Evolutionary conservation across 2,113 vertebrate genomes (phyloP).

Genomic region (Telmatochromis sp.): DNA sequence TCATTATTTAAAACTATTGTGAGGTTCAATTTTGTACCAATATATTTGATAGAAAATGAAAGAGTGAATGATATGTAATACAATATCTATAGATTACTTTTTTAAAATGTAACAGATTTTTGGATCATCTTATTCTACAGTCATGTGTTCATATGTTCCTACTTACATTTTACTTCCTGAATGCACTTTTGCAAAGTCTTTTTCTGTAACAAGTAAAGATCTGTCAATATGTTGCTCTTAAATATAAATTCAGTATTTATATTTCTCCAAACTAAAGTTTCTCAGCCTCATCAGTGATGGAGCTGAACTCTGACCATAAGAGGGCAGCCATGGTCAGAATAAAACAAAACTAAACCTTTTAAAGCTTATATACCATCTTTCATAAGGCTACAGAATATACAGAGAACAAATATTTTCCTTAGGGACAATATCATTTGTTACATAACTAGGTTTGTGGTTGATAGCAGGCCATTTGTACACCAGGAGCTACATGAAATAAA

Average conservation of each 20-base stretch:
- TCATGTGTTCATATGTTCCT: neutral
- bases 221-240: neutral
- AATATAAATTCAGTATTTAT: neutral
- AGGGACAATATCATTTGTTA: neutral
- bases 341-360: neutral
- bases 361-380: neutral
- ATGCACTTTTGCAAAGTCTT: neutral
- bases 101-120: neutral
- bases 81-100: no score
- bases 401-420: neutral
- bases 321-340: neutral
- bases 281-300: neutral
- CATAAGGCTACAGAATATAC: neutral
- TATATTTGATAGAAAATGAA: neutral
- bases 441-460: neutral
- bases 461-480: neutral
- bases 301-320: neutral
- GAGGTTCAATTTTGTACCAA: neutral
- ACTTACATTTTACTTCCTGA: accelerated
- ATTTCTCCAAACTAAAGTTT: accelerated
- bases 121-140: neutral
- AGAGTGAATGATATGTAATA: neutral
- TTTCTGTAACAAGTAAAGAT: neutral
- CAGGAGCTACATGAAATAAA: neutral
- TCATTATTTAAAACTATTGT: neutral